Evolutionary conservation across 2,113 vertebrate species (phyloP).

Genomic region (Ovibos moschatus): DNA sequence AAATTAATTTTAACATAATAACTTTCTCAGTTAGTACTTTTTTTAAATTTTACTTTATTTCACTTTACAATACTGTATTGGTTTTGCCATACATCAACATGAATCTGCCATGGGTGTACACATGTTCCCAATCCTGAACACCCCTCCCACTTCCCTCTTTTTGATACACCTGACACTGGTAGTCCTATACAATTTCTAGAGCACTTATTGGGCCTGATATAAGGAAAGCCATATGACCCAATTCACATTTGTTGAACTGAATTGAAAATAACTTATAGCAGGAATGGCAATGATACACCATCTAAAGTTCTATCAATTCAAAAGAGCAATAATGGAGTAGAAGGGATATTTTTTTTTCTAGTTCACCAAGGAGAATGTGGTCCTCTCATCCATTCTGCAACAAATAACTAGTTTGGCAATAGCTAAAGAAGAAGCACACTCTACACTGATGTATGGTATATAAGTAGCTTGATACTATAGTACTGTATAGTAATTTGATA

Average conservation of each 20-base stretch:
- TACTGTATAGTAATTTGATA: not conserved
- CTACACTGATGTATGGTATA: not conserved
- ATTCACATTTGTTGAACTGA: not conserved
- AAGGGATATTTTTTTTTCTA: not conserved
- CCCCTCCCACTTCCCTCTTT: not conserved
- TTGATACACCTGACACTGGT: slow-evolving; percentile 23
- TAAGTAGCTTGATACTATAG: not conserved
- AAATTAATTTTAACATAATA: slow-evolving; percentile 50
- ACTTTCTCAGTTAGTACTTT: slow-evolving; percentile 24
- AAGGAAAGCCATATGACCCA: not conserved
- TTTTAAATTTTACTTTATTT: too few relatives aligned
- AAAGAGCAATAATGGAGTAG: not conserved
- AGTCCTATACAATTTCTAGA: slow-evolving; percentile 36
- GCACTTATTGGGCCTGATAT: not conserved
- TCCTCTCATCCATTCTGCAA: not conserved
- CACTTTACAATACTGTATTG: too few relatives aligned
- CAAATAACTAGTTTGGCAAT: not conserved
- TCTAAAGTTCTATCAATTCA: not conserved
- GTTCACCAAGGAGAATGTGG: not conserved
- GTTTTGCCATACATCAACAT: too few relatives aligned
- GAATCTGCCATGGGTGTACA: too few relatives aligned
- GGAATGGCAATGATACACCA: not conserved
- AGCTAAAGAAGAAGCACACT: not conserved
- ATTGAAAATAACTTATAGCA: slow-evolving; percentile 42
- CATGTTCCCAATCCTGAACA: too few relatives aligned